A percentile compares a stretch with the other conserved stretches of the same genome.
Conservation (phyloP, 2,888 invertebrate species). For the Himalopsyche tibetana region DNA sequence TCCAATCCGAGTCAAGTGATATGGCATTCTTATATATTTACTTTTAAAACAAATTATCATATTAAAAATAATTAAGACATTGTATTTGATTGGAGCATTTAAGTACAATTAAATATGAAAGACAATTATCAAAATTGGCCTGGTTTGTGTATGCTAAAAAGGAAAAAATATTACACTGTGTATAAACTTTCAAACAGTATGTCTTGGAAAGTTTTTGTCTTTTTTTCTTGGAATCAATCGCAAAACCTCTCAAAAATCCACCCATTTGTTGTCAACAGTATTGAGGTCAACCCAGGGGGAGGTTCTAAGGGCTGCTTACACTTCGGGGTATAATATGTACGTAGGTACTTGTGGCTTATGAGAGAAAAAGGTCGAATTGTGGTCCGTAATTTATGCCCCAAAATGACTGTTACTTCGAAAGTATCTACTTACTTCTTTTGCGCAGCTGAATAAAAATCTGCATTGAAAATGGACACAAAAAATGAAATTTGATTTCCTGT, state of each 20-base stretch:
- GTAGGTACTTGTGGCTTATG: conserved; percentile 15
- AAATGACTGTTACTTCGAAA: conserved; percentile 14
- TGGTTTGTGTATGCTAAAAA: no score
- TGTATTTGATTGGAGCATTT: no score
- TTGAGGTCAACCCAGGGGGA: conserved; percentile 14
- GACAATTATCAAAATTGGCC: no score
- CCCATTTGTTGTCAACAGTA: conserved; percentile 16
- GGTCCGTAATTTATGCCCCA: conserved; percentile 7
- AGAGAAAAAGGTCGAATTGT: conserved; percentile 7
- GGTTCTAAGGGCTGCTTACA: conserved; percentile 9
- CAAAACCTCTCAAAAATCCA: conserved; percentile 7
- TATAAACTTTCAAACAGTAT: no score
- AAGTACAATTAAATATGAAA: no score
- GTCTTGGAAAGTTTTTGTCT: no score
- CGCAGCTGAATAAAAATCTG: neutral
- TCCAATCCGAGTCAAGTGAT: no score
- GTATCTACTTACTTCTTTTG: neutral
- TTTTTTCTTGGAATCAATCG: conserved; percentile 7
- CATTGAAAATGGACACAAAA: neutral
- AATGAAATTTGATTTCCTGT: no score
- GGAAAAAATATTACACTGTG: no score
- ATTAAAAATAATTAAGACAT: no score
- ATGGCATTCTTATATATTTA: no score
- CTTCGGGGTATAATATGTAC: conserved; percentile 17
- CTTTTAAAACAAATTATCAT: no score